Evolutionary conservation across 2,797 vertebrate genomes (phyloP), one percentile per base, ranked within the genome.

Genomic region (Enteromius fasciolatus): DNA sequence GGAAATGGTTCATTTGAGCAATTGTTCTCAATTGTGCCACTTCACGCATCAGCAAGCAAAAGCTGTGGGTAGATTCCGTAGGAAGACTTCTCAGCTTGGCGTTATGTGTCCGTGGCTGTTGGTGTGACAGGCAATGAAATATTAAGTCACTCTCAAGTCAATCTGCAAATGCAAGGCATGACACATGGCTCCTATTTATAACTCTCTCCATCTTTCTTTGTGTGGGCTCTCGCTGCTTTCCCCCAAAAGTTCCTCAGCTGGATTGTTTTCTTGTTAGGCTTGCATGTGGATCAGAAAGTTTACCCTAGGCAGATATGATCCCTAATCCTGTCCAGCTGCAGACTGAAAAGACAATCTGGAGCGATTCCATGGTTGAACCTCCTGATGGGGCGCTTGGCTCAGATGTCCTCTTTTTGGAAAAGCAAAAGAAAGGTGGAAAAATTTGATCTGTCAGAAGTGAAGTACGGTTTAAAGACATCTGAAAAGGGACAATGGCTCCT

Each of bases 281-380:
- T 88, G 70, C 70, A 86, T 77, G 82, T 88, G 86, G 86, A 91
- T 91, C 91, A 91, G 90, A 90, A 91, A 92, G 91, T 91, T 90
- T 89, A 91, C 90, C 88, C 90, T 92, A 90, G 92, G 92, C 85
- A 85, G 90, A 87, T 90, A 92, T 93, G 90, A 93, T 91, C 89
- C 87, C 89, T 91, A 94, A 94, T 93, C 92, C 92, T 89, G 90
- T 84, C 88, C 93, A 94, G 91, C 92, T 94, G 92, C 90, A 85
- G 90, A 92, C 91, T 94, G 91, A 93, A 94, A 94, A 94, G 90
- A 90, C 84, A 73, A 83, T 91, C 93, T 94, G 90, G 91, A 93
- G 88, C 84, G 87, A 90, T 91, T 93, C 89, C 88, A 92, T 91
- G 90, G 85, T 88, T 82, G 85, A 88, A 84, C 86, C 90, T 89